Evolutionary conservation across 92 coral and sea anemone genomes (phyloP), one percentile per base, ranked within the genome.

Genomic region (Zoanthus gigantus): DNA sequence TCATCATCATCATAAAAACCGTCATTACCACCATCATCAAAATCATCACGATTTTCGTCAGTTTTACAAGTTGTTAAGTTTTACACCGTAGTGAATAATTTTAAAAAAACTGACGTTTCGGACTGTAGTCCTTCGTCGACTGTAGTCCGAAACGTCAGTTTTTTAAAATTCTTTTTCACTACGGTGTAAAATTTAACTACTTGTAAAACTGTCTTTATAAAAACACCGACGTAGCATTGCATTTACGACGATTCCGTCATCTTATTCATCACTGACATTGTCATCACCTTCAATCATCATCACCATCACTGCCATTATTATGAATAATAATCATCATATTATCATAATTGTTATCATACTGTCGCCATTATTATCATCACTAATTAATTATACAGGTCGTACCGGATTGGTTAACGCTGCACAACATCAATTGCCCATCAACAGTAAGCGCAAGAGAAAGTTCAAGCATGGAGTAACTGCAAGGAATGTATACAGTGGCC

Each of bases 391-490:
- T 15, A 74, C 17, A 74, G 47, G 6, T 18, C 80, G 6, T 52
- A 44, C 90, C 89, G 48, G 87, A n/a, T 14, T 44, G 57, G 44
- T 88, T 61, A 56, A 89, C 87, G 53, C 88, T 91, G 78, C 95
- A 93, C 44, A 93, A 52, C 69, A 91, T 52, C 71, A 93, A 29
- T 31, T 44, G 46, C 17, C 92, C 74, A 23, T 78, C 82, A 32
- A 76, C 54, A 54, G 92, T 83, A 29, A 93, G 76, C 0, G 93
- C 94, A 14, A 93, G 69, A 60, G 88, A 77, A 1, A 93, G 86
- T 89, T 93, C 95, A 69, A 83, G 74, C 23, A 54, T 72, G 8
- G 90, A 60, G 34, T 78, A 29, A 14, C 74, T 53, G 44, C 67
- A 57, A 3, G 87, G 60, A 11, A 93, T 13, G 30, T 48, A 12